Base-by-base conservation (phyloP, 2,888 invertebrate species). In the Lucinisca nassula region DNA sequence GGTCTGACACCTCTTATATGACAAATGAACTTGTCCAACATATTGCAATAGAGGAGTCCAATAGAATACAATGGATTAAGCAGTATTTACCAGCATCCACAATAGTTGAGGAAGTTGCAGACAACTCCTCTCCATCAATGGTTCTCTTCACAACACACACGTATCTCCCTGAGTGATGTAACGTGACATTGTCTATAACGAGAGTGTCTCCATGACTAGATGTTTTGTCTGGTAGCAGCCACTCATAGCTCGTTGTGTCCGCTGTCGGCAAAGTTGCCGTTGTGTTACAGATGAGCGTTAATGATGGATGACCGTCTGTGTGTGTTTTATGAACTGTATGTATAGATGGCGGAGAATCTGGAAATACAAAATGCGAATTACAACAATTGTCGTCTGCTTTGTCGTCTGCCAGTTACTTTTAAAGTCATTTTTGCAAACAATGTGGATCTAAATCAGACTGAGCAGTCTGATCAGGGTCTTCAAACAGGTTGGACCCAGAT, bases 191-290 rank as follows among this genome's bases (percentile, higher is more conserved):
- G 2, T 67, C 35, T 35, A 67, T 35, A 4, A 75, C 37, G 30
- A 85, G 27, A 17, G 10, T 74, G 21, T 32, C 67, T 38, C 85
- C 85, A 35, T 32, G 51, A 1, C 51, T 45, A 40, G 76, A 73
- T 14, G 27, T 82, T 27, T 61, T 49, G 55, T 79, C 74, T n/a
- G 85, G 85, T 61, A 82, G 61, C 3, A 67, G 70, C 85, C 85
- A 85, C 72, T 82, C 73, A 32, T 32, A 76, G 12, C 76, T 76
- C 30, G 74, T 78, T 73, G 58, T 30, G 21, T 40, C 21, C 58
- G n/a, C 51, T 45, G 76, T 45, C 17, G 35, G 72, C 45, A 58
- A 80, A 61, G 75, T 37, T 27, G 27, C 30, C 24, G 84, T 49
- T 17, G 76, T 32, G 45, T 85, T 85, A 61, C 85, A 85, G 45